phyloP scores from a whole-genome alignment of 2,113 vertebrate genomes.

The Crypturellus undulatus region DNA sequence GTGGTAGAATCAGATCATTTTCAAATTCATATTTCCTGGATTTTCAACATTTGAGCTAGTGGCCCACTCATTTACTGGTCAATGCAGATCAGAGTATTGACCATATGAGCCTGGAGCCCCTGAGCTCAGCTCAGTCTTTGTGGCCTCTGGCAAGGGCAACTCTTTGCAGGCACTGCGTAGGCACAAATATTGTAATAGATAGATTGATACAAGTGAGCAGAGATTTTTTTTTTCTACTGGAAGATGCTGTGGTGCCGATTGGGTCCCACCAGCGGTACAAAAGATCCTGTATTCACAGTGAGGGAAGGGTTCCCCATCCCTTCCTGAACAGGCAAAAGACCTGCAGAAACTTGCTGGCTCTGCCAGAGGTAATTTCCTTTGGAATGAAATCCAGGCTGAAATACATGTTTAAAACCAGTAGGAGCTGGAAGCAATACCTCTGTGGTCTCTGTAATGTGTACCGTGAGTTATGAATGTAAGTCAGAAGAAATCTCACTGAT shows the following conservation, averaged over 20 bases:
- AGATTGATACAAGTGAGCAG: neutral
- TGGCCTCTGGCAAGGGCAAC: neutral
- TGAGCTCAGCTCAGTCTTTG: neutral
- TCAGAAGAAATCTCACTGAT: neutral
- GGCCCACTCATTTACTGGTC: neutral
- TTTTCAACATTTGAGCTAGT: neutral
- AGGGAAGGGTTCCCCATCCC: neutral
- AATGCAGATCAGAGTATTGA: neutral
- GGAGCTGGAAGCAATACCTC: neutral
- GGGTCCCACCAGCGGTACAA: neutral
- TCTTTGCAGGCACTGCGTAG: neutral
- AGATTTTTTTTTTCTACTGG: neutral
- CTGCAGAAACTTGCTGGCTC: neutral
- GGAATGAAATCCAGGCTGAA: slow-evolving; percentile 23
- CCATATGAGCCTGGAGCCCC: neutral
- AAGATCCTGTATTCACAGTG: neutral
- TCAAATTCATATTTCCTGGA: neutral
- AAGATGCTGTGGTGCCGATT: neutral
- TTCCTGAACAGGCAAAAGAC: neutral
- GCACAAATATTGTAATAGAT: neutral
- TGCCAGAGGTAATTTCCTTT: slow-evolving; percentile 14
- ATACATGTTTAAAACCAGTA: neutral
- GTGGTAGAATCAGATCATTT: neutral
- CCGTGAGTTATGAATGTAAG: neutral
- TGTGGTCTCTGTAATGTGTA: slow-evolving; percentile 16